These are phyloP conservation scores for Liposcelis brunnea DNA, from an alignment of 2,888 invertebrate genomes.

Conservation along the genomic window DNA sequence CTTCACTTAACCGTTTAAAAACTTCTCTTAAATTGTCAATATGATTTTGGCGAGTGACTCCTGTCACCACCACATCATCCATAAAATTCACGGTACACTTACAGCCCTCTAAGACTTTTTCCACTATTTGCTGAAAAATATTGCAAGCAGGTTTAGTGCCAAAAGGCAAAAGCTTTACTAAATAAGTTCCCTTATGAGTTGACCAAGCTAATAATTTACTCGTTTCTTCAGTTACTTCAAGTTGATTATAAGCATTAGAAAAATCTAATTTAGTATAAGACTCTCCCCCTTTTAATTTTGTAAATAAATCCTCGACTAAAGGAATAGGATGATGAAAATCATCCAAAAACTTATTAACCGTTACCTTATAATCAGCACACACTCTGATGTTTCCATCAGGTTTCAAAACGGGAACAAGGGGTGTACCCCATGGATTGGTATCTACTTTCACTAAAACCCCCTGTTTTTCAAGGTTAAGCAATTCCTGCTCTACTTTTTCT, in stretches of 20 bases:
- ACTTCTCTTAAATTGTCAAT: no score
- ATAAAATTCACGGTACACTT: no score
- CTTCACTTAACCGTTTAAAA: no score
- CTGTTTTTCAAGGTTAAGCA: conserved; percentile 11
- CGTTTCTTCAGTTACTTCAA: conserved; percentile 8
- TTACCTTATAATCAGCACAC: conserved; percentile 14
- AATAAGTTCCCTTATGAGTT: conserved; percentile 1
- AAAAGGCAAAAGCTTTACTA: conserved; percentile 7
- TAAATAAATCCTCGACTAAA: conserved; percentile 12
- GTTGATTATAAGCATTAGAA: conserved; percentile 11
- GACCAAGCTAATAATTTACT: not conserved
- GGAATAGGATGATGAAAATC: conserved; percentile 13
- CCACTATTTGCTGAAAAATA: not conserved
- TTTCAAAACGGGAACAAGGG: conserved; percentile 13
- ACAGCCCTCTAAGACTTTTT: no score
- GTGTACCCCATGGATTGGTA: conserved; percentile 14
- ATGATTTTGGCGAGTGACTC: no score
- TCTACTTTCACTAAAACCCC: conserved; percentile 11
- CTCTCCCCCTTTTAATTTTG: conserved; percentile 9
- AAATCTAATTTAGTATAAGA: conserved; percentile 12
- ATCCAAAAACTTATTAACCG: conserved; percentile 12
- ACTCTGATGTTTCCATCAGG: conserved; percentile 11
- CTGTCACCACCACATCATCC: no score
- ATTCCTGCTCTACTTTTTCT: conserved; percentile 9
- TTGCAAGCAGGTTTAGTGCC: not conserved